A percentile compares a stretch with the other conserved stretches of the same genome.
These are phyloP conservation scores for Ptyas mucosa DNA, from an alignment of 2,113 vertebrate species.

Conservation along the genomic window DNA sequence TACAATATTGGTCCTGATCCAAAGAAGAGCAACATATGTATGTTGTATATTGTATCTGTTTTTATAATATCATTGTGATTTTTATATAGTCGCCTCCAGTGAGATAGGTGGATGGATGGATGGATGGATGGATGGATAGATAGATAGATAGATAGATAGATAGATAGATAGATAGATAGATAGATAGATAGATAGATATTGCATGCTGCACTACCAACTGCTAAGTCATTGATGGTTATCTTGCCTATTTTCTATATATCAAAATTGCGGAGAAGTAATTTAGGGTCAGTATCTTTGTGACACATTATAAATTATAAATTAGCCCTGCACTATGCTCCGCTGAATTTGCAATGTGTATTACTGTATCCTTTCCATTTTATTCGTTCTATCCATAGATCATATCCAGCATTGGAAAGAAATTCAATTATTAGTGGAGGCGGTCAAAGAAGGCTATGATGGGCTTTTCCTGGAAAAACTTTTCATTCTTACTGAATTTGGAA, in stretches of 20 bases:
- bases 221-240: neutral
- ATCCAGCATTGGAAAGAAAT: neutral
- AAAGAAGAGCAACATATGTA: neutral
- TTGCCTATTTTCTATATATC: neutral
- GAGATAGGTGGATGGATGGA: fast-evolving
- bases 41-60: neutral
- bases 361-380: neutral
- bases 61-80: neutral
- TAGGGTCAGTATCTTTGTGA: neutral
- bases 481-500: neutral
- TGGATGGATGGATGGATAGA: neutral
- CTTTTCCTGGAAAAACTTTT: neutral
- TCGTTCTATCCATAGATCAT: neutral
- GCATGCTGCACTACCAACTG: neutral
- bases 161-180: neutral
- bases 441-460: neutral
- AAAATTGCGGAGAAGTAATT: neutral
- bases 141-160: too few species aligned
- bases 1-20: neutral
- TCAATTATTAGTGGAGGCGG: neutral
- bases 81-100: neutral
- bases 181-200: neutral
- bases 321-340: neutral
- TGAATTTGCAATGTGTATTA: neutral
- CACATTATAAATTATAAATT: conserved; percentile 14